Percentiles rank a stretch among this genome's conserved stretches.
phyloP scores from a whole-genome alignment of 2,888 invertebrate genomes.

The Metallyticus violacea region DNA sequence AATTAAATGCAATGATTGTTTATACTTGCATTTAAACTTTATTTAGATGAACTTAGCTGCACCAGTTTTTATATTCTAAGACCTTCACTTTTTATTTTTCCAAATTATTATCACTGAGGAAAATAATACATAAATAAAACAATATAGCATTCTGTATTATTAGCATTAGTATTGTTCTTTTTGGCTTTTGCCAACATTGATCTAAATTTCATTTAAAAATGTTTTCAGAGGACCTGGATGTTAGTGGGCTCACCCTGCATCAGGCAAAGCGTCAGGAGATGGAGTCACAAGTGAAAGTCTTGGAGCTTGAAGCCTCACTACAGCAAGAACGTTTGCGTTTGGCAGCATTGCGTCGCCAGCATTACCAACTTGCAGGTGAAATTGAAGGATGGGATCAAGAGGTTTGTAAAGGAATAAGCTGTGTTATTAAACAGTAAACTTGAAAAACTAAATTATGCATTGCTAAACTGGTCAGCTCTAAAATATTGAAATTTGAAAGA shows the following conservation, averaged over 20 bases:
- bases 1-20: too few species aligned
- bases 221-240: conserved; percentile 79
- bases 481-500: neutral
- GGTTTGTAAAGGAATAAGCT: conserved; percentile 7
- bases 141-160: too few species aligned
- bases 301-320: conserved; percentile 88
- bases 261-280: conserved; percentile 95
- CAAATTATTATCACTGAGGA: too few species aligned
- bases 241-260: conserved; percentile 84
- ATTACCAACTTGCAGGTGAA: conserved; percentile 81
- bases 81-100: too few species aligned
- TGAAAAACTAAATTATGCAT: too few species aligned
- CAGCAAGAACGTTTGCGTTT: conserved; percentile 84
- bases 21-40: too few species aligned
- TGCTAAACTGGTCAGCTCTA: neutral
- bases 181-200: neutral
- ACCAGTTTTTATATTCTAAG: too few species aligned
- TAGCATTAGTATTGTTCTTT: too few species aligned
- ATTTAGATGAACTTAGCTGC: too few species aligned
- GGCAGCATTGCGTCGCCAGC: conserved; percentile 82
- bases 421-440: neutral
- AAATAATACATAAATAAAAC: too few species aligned
- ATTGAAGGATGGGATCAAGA: conserved; percentile 49
- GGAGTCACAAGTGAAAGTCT: conserved; percentile 92
- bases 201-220: neutral